phyloP scores from a whole-genome alignment of 2,797 vertebrate species.

The Chromis chromis region DNA sequence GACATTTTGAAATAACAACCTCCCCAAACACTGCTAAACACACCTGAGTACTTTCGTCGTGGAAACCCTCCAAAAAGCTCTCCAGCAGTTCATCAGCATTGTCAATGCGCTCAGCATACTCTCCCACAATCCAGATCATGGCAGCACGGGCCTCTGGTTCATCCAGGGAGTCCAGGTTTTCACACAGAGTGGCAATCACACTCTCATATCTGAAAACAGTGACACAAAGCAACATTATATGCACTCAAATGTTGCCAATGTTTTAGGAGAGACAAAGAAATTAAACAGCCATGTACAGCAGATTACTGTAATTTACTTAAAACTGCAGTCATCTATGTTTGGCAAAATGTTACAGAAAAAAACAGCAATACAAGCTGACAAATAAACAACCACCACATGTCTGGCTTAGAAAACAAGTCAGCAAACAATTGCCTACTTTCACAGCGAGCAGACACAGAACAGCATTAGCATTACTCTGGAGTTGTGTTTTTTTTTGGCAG shows the following conservation, averaged over 20 bases:
- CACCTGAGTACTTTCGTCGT: constrained; percentile 99
- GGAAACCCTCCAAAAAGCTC: constrained; percentile 98
- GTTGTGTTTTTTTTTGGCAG: constrained; percentile 9
- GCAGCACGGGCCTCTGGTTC: constrained; percentile 97
- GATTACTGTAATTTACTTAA: not conserved
- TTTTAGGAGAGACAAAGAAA: not conserved
- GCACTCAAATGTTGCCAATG: constrained; percentile 9
- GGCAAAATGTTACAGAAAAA: not conserved
- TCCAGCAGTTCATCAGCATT: constrained; percentile 98
- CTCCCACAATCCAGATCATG: constrained; percentile 99
- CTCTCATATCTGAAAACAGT: constrained; percentile 91
- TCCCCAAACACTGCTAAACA: constrained; percentile 26
- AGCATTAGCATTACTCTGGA: constrained; percentile 12
- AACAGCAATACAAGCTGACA: not conserved
- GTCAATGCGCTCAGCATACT: constrained; percentile 97
- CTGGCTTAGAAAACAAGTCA: constrained; percentile 7
- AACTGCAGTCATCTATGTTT: not conserved
- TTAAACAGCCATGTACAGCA: not conserved
- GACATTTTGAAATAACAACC: constrained; percentile 18
- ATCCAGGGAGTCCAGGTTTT: constrained; percentile 97
- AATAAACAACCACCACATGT: not conserved
- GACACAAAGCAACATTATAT: constrained; percentile 8
- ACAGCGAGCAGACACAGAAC: constrained; percentile 2
- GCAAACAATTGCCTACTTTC: not conserved
- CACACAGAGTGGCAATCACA: constrained; percentile 97